Percentiles rank a stretch among this genome's conserved stretches.
phyloP scores from a whole-genome alignment of 2,113 vertebrate species.

The Corvus hawaiiensis region DNA sequence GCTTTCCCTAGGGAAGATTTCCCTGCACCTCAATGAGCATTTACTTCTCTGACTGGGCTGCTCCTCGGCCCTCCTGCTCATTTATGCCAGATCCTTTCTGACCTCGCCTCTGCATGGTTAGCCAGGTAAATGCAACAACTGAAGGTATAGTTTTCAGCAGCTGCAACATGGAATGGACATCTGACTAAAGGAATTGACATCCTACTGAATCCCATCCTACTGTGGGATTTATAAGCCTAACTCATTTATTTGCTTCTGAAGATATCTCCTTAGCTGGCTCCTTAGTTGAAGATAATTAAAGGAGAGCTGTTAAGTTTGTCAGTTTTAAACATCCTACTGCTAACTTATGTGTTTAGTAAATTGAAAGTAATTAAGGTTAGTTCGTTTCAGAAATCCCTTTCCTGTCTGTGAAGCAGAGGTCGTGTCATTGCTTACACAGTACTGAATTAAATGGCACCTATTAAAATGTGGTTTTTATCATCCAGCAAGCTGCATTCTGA shows the following conservation, averaged over 20 bases:
- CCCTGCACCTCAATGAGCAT: fast-evolving
- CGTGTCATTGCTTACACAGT: background rate
- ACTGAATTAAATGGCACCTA: background rate
- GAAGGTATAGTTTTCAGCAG: background rate
- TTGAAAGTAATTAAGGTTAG: background rate
- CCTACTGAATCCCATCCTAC: background rate
- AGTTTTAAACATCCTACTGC: background rate
- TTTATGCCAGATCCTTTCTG: background rate
- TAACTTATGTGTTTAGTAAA: background rate
- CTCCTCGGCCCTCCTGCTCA: fast-evolving
- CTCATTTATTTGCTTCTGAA: background rate
- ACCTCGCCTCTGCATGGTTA: background rate
- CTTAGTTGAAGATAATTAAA: background rate
- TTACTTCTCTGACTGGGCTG: background rate
- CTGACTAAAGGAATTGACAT: background rate
- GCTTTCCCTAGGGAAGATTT: background rate
- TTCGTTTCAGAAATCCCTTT: background rate
- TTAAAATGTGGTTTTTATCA: background rate
- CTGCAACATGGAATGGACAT: background rate
- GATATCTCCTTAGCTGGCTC: background rate
- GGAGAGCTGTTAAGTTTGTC: background rate
- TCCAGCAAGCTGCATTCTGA: background rate
- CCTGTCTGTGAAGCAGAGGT: background rate
- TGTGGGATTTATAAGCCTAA: background rate
- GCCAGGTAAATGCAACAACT: background rate